Percentiles rank a stretch among this genome's conserved stretches.
phyloP scores from a whole-genome alignment of 2,888 invertebrate genomes.

The Diarsia mendica region DNA sequence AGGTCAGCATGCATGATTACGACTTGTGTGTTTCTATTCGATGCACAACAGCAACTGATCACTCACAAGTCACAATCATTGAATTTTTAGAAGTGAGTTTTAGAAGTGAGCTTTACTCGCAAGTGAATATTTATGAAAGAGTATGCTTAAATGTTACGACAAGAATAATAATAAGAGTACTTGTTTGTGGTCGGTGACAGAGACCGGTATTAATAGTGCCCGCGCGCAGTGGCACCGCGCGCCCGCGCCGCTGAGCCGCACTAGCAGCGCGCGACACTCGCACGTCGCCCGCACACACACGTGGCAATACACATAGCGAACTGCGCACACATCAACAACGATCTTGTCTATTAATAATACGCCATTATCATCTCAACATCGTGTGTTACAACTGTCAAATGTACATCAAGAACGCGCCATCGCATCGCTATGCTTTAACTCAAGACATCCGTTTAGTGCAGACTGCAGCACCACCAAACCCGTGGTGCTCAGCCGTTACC shows the following conservation, averaged over 20 bases:
- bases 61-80: neutral
- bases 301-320: constrained; percentile 57
- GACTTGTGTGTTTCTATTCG: neutral
- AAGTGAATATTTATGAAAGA: constrained; percentile 41
- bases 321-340: constrained; percentile 71
- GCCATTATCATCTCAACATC: constrained; percentile 71
- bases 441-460: too few relatives aligned
- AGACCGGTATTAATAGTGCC: constrained; percentile 58
- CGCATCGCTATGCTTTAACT: too few relatives aligned
- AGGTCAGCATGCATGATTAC: neutral
- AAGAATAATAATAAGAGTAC: constrained; percentile 47
- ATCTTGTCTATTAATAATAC: constrained; percentile 74
- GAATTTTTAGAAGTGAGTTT: constrained; percentile 4
- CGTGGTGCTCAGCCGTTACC: neutral
- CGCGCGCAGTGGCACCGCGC: constrained; percentile 37
- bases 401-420: neutral
- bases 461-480: too few relatives aligned
- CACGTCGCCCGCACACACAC: constrained; percentile 45
- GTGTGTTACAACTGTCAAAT: constrained; percentile 49
- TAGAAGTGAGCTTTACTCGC: constrained; percentile 5
- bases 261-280: neutral
- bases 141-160: constrained; percentile 29
- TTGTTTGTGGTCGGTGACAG: constrained; percentile 66
- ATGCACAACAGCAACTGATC: neutral
- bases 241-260: neutral